phyloP scores from a whole-genome alignment of 2,888 invertebrate genomes.

The Tyria jacobaeae region DNA sequence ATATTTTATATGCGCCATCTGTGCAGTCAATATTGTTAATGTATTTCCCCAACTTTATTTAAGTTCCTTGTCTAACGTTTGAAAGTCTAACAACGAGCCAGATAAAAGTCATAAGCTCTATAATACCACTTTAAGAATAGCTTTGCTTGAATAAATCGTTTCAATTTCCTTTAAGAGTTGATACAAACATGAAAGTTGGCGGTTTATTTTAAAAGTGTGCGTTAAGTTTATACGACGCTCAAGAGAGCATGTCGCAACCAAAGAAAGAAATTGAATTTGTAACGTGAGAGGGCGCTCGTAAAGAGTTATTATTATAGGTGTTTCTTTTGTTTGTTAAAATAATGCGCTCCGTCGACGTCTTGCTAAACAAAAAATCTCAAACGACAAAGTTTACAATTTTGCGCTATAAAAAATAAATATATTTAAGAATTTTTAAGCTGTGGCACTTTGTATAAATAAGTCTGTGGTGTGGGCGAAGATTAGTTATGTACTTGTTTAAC shows the following conservation, averaged over 20 bases:
- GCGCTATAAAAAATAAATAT: slow-evolving; percentile 41
- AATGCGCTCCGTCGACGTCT: slow-evolving; percentile 47
- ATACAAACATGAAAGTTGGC: slow-evolving; percentile 60
- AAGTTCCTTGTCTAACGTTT: not conserved
- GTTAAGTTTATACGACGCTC: slow-evolving; percentile 61
- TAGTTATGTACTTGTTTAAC: slow-evolving; percentile 10
- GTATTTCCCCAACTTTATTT: not conserved
- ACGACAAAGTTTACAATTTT: slow-evolving; percentile 44
- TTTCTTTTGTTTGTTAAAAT: slow-evolving; percentile 64
- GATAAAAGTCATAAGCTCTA: slow-evolving; percentile 26
- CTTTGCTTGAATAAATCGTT: slow-evolving; percentile 49
- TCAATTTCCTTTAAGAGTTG: slow-evolving; percentile 56
- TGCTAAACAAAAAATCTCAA: slow-evolving; percentile 37
- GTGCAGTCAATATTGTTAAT: too few relatives aligned
- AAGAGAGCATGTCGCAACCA: slow-evolving; percentile 55
- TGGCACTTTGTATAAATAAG: slow-evolving; percentile 24
- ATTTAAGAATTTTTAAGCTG: slow-evolving; percentile 28
- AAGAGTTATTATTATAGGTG: slow-evolving; percentile 64
- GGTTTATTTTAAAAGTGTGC: slow-evolving; percentile 66
- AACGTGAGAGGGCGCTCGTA: slow-evolving; percentile 64
- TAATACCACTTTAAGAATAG: slow-evolving; percentile 48
- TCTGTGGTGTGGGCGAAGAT: slow-evolving; percentile 14
- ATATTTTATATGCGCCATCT: too few relatives aligned
- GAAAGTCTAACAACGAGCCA: slow-evolving; percentile 17
- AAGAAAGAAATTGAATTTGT: slow-evolving; percentile 74